A percentile compares a stretch with the other conserved stretches of the same genome.
Conservation (phyloP, 1,140 invertebrate species). For the Philopotamus ludificatus region DNA sequence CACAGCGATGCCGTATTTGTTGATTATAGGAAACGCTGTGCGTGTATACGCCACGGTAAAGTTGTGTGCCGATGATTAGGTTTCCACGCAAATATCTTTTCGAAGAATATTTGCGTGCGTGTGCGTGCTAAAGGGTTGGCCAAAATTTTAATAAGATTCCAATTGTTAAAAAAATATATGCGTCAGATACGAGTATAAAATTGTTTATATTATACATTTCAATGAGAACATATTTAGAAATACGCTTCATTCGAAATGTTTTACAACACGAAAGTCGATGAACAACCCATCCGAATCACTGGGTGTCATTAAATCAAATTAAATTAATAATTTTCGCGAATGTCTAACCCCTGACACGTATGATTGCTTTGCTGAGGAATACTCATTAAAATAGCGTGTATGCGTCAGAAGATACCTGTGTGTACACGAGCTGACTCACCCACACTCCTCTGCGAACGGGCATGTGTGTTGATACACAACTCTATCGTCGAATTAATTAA, state of each 20-base stretch:
- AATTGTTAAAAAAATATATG: too few species aligned
- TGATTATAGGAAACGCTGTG: constrained; percentile 26
- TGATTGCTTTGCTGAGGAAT: neutral
- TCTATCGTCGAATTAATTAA: constrained; percentile 40
- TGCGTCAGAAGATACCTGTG: constrained; percentile 7
- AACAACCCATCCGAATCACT: too few species aligned
- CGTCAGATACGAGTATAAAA: too few species aligned
- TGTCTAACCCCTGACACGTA: neutral
- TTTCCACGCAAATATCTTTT: neutral
- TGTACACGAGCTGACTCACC: neutral
- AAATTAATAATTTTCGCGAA: too few species aligned
- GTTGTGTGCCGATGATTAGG: constrained; percentile 11
- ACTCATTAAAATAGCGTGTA: too few species aligned
- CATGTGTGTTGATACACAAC: constrained; percentile 35
- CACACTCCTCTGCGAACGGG: constrained; percentile 9
- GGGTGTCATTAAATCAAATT: too few species aligned
- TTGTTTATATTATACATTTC: too few species aligned
- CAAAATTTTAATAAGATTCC: too few species aligned
- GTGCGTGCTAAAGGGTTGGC: too few species aligned
- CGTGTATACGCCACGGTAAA: constrained; percentile 1
- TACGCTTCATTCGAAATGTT: too few species aligned
- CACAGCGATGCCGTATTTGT: constrained; percentile 19
- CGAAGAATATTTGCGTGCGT: neutral
- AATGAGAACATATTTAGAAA: too few species aligned
- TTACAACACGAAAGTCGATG: too few species aligned